phyloP scores from a whole-genome alignment of 2,888 invertebrate genomes.

The Electrophaes corylata region DNA sequence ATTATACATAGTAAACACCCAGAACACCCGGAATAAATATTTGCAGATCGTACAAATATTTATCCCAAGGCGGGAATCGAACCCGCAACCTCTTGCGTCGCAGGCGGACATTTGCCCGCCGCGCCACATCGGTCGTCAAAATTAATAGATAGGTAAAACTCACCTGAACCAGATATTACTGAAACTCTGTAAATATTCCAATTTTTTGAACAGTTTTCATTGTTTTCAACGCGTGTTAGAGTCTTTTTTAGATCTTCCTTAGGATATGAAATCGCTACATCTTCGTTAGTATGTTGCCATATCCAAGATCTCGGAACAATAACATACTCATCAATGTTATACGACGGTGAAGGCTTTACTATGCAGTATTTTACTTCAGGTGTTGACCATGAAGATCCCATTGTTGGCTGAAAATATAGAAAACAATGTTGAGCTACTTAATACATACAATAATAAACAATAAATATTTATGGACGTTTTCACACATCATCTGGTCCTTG shows the following conservation, averaged over 20 bases:
- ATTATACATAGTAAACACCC: too few relatives aligned
- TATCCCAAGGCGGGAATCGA: too few relatives aligned
- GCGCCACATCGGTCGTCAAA: too few relatives aligned
- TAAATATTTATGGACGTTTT: too few relatives aligned
- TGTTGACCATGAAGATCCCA: not conserved
- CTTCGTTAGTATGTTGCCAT: not conserved
- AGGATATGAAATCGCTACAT: not conserved
- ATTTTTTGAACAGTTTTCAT: not conserved
- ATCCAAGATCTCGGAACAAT: not conserved
- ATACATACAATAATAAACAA: too few relatives aligned
- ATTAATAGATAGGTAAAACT: not conserved
- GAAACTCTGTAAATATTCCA: not conserved
- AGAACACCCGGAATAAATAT: too few relatives aligned
- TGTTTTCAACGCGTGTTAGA: not conserved
- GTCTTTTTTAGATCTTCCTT: not conserved
- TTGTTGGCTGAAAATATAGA: not conserved
- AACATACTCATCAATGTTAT: not conserved
- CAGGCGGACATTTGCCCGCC: too few relatives aligned
- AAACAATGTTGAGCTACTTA: not conserved
- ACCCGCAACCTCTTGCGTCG: too few relatives aligned
- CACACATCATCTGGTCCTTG: too few relatives aligned
- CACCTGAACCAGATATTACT: not conserved
- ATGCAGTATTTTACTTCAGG: not conserved
- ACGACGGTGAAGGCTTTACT: not conserved
- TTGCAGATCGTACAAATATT: too few relatives aligned